Evolutionary conservation across 2,888 invertebrate genomes (phyloP).

Genomic region (Zaprionus obscuricornis): DNA sequence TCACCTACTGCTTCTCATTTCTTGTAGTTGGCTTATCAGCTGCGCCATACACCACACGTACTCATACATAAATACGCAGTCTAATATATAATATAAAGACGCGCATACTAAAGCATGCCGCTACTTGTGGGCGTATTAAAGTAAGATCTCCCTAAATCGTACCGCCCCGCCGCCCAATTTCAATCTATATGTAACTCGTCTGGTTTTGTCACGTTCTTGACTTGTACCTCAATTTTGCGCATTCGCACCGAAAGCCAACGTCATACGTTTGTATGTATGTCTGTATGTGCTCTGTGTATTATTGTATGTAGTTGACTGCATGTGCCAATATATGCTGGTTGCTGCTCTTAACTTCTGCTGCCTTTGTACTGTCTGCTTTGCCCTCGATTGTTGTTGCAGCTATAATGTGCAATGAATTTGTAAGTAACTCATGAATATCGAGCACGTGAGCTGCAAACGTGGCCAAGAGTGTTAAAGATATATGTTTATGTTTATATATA

Average conservation of each 20-base stretch:
- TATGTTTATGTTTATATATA: no score
- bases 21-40: not conserved
- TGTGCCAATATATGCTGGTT: constrained; percentile 14
- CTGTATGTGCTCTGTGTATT: constrained; percentile 11
- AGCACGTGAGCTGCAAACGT: constrained; percentile 20
- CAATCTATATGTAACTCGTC: constrained; percentile 22
- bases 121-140: no score
- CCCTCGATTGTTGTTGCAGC: constrained; percentile 21
- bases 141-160: not conserved
- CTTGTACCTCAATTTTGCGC: constrained; percentile 60
- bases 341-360: constrained; percentile 16
- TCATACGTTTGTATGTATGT: no score
- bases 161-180: constrained; percentile 5
- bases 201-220: constrained; percentile 67
- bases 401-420: constrained; percentile 65
- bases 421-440: constrained; percentile 51
- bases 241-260: constrained; percentile 23
- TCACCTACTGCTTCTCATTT: not conserved
- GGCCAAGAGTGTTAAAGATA: not conserved
- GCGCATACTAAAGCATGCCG: no score
- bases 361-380: no score
- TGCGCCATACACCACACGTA: not conserved
- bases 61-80: no score
- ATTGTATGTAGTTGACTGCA: constrained; percentile 1
- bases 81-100: no score